Evolutionary conservation across 2,888 invertebrate species (phyloP).

Genomic region (Aleiodes leptofemur): DNA sequence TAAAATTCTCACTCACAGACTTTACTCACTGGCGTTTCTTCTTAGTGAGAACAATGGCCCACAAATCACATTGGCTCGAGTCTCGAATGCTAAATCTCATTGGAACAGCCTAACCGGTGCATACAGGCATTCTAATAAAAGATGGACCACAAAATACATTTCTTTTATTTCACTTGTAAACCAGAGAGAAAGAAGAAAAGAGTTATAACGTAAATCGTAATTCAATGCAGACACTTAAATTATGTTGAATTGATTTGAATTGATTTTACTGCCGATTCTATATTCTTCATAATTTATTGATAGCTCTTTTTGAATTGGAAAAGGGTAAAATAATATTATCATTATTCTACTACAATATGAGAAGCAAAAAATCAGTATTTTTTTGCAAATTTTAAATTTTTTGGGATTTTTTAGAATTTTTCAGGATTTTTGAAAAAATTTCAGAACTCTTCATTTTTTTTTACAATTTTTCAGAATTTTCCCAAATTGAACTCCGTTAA

Average conservation of each 20-base stretch:
- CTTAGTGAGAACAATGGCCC: slow-evolving; percentile 66
- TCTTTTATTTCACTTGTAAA: neutral
- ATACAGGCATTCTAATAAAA: slow-evolving; percentile 29
- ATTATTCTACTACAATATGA: too few species aligned
- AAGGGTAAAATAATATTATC: too few species aligned
- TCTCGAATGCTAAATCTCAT: slow-evolving; percentile 66
- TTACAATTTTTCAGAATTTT: too few species aligned
- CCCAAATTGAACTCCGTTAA: too few species aligned
- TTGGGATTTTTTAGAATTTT: too few species aligned
- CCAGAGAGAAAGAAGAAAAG: neutral
- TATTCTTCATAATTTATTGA: neutral
- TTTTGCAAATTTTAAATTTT: too few species aligned
- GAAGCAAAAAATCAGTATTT: too few species aligned
- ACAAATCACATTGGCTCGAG: slow-evolving; percentile 66
- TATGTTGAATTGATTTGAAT: slow-evolving; percentile 24
- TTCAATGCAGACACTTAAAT: slow-evolving; percentile 33
- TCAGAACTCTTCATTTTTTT: too few species aligned
- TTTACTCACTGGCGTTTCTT: slow-evolving; percentile 23
- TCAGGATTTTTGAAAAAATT: too few species aligned
- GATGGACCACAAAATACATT: slow-evolving; percentile 29
- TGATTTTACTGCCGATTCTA: slow-evolving; percentile 13
- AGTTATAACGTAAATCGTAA: slow-evolving; percentile 11
- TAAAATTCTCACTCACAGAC: slow-evolving; percentile 33
- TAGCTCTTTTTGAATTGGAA: neutral
- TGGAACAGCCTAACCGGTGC: slow-evolving; percentile 55